phyloP scores from a whole-genome alignment of 2,113 vertebrate species.

The Dipodomys ordii region DNA sequence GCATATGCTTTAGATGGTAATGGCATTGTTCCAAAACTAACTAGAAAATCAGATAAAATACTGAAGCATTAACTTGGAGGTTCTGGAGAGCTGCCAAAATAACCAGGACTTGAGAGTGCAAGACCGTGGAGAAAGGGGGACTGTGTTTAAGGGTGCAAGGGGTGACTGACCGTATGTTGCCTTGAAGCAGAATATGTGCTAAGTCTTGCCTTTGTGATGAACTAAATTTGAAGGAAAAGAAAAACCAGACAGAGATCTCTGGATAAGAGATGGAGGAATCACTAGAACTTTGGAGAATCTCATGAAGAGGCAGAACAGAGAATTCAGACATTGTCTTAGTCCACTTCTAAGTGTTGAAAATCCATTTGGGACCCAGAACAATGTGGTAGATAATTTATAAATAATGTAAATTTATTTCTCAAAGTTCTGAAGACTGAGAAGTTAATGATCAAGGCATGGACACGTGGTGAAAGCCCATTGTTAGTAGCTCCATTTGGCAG shows the following conservation, averaged over 20 bases:
- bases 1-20: slow-evolving; percentile 68
- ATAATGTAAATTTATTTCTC: not conserved
- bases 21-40: slow-evolving; percentile 68
- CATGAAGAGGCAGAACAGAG: not conserved
- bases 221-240: not conserved
- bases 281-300: not conserved
- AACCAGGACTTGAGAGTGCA: slow-evolving; percentile 31
- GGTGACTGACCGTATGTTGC: not conserved
- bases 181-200: not conserved
- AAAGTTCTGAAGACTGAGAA: not conserved
- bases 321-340: not conserved
- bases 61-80: slow-evolving; percentile 63
- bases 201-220: not conserved
- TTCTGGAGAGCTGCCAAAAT: slow-evolving; percentile 60
- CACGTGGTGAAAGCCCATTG: not conserved
- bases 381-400: not conserved
- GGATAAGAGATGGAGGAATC: slow-evolving; percentile 11
- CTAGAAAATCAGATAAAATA: slow-evolving; percentile 72
- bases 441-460: not conserved
- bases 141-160: not conserved
- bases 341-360: not conserved
- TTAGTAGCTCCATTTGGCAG: not conserved
- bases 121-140: not conserved
- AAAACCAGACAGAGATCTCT: not conserved
- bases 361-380: not conserved